These are phyloP conservation scores for Armadillidium nasatum DNA, from an alignment of 1,140 invertebrate genomes.

Conservation along the genomic window DNA sequence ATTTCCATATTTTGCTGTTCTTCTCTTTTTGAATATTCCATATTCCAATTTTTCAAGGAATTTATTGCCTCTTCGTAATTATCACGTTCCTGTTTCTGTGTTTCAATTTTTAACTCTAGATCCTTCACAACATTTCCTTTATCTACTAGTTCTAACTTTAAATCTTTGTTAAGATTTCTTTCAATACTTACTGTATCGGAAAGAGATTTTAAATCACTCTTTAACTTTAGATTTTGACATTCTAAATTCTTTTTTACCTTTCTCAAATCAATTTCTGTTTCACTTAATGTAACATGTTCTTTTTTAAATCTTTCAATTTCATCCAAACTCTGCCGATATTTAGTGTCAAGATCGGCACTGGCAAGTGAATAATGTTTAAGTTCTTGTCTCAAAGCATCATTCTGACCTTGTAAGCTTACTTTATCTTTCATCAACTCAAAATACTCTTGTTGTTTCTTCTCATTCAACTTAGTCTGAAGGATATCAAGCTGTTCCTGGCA, in stretches of 20 bases:
- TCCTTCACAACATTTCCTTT: not conserved
- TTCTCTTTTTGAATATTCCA: not conserved
- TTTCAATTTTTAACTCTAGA: not conserved
- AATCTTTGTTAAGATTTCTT: not conserved
- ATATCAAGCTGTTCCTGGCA: constrained; percentile 36
- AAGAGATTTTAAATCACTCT: constrained; percentile 14
- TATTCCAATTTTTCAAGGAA: not conserved
- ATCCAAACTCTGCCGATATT: constrained; percentile 7
- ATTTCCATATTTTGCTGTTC: not conserved
- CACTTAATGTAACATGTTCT: constrained; percentile 18
- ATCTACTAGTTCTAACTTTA: not conserved
- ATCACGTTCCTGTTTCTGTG: not conserved
- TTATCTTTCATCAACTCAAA: constrained; percentile 39
- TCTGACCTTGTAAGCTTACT: constrained; percentile 33
- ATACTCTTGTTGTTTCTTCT: constrained; percentile 36
- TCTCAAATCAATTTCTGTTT: constrained; percentile 27
- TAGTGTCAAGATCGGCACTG: constrained; percentile 27
- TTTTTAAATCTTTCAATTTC: constrained; percentile 26
- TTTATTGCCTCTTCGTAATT: not conserved
- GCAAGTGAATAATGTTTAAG: constrained; percentile 30
- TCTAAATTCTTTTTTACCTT: constrained; percentile 31
- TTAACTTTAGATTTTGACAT: constrained; percentile 24
- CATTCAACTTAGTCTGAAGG: constrained; percentile 36
- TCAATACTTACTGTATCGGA: not conserved
- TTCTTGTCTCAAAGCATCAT: constrained; percentile 36